These are phyloP conservation scores for Ascaphus truei DNA, from an alignment of 2,113 vertebrate species.

Conservation along the genomic window DNA sequence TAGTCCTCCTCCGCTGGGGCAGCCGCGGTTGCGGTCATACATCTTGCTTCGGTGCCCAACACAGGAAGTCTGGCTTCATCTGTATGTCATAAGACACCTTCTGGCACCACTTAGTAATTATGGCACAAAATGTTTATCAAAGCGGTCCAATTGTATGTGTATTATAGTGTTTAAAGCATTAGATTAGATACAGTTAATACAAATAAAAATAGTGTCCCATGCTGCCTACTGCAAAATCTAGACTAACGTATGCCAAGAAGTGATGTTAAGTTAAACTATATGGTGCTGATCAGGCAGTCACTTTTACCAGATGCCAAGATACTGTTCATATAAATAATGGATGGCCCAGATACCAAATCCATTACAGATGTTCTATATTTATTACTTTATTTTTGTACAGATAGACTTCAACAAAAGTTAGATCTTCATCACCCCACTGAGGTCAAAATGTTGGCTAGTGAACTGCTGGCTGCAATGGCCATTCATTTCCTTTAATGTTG, in stretches of 20 bases:
- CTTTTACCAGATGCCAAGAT: constrained; percentile 2
- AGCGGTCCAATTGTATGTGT: too few relatives aligned
- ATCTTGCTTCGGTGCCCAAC: too few relatives aligned
- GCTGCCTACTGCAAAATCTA: background rate
- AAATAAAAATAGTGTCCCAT: background rate
- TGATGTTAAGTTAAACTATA: constrained; percentile 12
- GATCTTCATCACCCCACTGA: background rate
- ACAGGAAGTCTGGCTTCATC: too few relatives aligned
- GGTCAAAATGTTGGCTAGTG: background rate
- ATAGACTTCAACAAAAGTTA: background rate
- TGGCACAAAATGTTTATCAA: too few relatives aligned
- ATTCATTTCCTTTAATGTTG: too few relatives aligned
- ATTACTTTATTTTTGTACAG: constrained; percentile 1
- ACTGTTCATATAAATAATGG: constrained; percentile 10
- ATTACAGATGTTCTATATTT: constrained; percentile 6
- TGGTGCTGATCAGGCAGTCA: background rate
- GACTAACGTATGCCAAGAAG: background rate
- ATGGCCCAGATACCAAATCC: constrained; percentile 6
- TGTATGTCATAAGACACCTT: too few relatives aligned
- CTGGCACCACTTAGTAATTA: too few relatives aligned
- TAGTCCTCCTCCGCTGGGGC: too few relatives aligned
- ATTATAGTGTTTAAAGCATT: background rate
- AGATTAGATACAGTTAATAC: background rate
- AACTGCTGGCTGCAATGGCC: too few relatives aligned
- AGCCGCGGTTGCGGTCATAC: too few relatives aligned